Conservation (phyloP, 1,140 invertebrate genomes). For the Polypedilum vanderplanki region DNA sequence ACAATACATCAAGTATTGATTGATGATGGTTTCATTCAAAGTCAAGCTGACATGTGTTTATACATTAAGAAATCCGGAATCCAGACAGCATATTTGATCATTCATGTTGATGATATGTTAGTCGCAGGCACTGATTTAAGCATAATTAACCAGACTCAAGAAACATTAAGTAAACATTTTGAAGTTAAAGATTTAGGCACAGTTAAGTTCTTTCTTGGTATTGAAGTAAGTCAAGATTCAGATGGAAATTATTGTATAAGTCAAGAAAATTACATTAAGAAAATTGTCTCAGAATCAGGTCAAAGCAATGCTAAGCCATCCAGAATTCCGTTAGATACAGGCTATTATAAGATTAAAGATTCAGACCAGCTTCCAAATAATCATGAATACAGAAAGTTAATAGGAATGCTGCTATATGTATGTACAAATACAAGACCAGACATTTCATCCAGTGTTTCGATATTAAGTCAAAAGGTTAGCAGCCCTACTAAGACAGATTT, state of each 20-base stretch:
- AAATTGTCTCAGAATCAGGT: not conserved
- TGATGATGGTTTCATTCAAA: constrained; percentile 30
- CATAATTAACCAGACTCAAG: not conserved
- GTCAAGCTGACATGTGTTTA: constrained; percentile 33
- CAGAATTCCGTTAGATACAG: not conserved
- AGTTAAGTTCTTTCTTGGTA: constrained; percentile 36
- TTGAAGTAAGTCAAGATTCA: constrained; percentile 32
- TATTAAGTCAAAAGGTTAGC: constrained; percentile 38
- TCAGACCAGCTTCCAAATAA: not conserved
- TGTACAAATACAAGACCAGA: constrained; percentile 41
- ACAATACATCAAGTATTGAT: constrained; percentile 33
- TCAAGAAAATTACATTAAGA: not conserved
- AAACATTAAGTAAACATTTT: constrained; percentile 30
- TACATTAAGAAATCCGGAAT: constrained; percentile 29
- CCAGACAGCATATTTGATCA: not conserved
- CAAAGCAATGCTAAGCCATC: not conserved
- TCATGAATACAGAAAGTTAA: constrained; percentile 35
- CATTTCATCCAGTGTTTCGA: constrained; percentile 39
- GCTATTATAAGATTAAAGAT: not conserved
- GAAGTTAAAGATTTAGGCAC: constrained; percentile 36
- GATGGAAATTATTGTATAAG: constrained; percentile 7
- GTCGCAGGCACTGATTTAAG: not conserved
- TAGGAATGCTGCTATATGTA: constrained; percentile 42
- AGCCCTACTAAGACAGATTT: constrained; percentile 36
- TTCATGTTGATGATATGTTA: not conserved